A percentile compares a stretch with the other conserved stretches of the same genome.
phyloP scores from a whole-genome alignment of 2,113 vertebrate genomes.

The Deroptyus accipitrinus region DNA sequence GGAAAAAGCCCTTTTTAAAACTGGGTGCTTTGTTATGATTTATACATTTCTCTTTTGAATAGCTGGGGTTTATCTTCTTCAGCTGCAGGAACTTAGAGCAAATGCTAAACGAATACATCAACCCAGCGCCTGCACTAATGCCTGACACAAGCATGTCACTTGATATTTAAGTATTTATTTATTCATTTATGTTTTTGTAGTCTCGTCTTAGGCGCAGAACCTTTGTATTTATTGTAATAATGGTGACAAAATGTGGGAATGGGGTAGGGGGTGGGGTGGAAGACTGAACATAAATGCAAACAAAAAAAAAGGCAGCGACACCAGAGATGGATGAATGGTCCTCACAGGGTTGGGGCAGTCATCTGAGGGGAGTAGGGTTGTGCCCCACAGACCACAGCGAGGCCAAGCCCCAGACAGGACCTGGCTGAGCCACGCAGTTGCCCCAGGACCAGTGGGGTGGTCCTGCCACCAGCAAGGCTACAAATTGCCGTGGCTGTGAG shows the following conservation, averaged over 20 bases:
- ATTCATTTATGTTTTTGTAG: conserved; percentile 74
- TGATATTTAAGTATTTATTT: conserved; percentile 76
- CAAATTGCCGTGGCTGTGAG: conserved; percentile 58
- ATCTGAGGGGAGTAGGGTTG: fast-evolving
- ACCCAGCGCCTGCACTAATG: conserved; percentile 55
- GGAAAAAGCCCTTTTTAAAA: neutral
- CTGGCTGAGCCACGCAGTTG: fast-evolving
- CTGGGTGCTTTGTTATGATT: conserved; percentile 33
- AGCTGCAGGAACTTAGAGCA: conserved; percentile 40
- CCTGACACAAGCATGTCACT: conserved; percentile 75
- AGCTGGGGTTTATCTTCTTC: conserved; percentile 26
- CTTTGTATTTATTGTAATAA: conserved; percentile 63
- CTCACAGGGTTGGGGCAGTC: neutral
- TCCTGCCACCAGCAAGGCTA: conserved; percentile 36
- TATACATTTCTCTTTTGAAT: conserved; percentile 17
- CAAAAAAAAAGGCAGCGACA: neutral
- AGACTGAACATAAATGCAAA: neutral
- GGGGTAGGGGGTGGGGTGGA: neutral
- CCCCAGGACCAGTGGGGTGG: neutral
- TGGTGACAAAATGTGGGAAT: conserved; percentile 58
- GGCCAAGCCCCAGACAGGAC: fast-evolving
- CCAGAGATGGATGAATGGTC: fast-evolving
- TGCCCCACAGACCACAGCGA: fast-evolving
- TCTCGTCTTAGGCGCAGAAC: conserved; percentile 56
- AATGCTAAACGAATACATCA: conserved; percentile 71